Conservation (phyloP, 2,888 invertebrate species). For the Pediacus dermestoides region DNA sequence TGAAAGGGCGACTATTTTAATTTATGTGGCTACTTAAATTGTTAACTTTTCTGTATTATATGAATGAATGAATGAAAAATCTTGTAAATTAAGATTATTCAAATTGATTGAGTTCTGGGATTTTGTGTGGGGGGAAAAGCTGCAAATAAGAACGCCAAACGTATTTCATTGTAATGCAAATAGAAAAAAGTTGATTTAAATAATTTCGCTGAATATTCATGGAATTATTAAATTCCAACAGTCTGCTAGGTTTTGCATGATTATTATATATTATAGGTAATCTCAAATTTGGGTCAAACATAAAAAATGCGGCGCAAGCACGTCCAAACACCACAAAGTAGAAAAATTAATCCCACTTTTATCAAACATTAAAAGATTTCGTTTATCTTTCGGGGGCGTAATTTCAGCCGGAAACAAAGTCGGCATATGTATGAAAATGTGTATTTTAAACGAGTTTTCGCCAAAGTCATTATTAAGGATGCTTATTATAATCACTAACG, state of each 20-base stretch:
- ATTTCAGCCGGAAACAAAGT: background rate
- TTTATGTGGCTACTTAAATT: no score
- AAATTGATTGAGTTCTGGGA: no score
- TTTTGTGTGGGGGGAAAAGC: no score
- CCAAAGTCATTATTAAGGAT: slow-evolving; percentile 13
- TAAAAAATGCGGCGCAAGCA: no score
- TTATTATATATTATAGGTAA: slow-evolving; percentile 13
- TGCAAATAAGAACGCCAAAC: slow-evolving; percentile 2
- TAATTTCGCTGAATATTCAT: slow-evolving; percentile 15
- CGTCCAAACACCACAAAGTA: background rate
- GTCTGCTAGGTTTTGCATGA: slow-evolving; percentile 14
- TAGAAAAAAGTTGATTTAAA: slow-evolving; percentile 10
- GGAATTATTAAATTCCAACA: slow-evolving; percentile 8
- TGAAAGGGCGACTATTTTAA: no score
- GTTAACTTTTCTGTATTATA: no score
- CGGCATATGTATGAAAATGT: slow-evolving; percentile 12
- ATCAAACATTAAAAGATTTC: background rate
- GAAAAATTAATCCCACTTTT: background rate
- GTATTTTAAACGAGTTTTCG: slow-evolving; percentile 10
- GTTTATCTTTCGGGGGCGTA: no score
- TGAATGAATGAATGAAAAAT: no score
- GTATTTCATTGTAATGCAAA: slow-evolving; percentile 12
- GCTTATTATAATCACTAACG: slow-evolving; percentile 16
- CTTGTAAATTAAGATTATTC: no score
- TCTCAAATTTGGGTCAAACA: slow-evolving; percentile 8